Conservation (phyloP, 2,113 vertebrate species). For the Poeciliopsis prolifica region DNA sequence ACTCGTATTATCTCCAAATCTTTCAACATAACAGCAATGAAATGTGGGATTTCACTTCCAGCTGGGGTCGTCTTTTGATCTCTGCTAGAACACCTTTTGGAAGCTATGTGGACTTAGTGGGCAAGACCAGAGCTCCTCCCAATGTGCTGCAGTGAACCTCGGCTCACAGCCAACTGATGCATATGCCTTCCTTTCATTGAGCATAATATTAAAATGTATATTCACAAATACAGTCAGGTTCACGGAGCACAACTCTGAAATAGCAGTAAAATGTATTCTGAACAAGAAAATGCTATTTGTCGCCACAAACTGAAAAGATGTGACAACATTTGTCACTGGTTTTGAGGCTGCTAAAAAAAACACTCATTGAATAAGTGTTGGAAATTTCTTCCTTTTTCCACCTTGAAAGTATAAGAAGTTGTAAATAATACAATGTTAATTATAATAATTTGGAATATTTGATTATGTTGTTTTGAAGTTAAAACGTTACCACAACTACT, state of each 20-base stretch:
- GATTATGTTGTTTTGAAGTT: no score
- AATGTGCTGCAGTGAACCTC: neutral
- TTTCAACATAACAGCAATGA: constrained; percentile 15
- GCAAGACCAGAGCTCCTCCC: constrained; percentile 20
- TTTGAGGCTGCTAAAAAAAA: no score
- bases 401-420: no score
- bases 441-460: no score
- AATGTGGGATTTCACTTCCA: constrained; percentile 23
- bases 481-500: no score
- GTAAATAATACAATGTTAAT: no score
- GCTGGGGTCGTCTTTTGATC: constrained; percentile 53
- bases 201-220: neutral
- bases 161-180: neutral
- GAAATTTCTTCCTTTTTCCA: no score
- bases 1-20: constrained; percentile 6
- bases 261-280: neutral
- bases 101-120: constrained; percentile 36
- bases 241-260: neutral
- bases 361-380: no score
- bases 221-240: neutral
- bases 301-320: no score
- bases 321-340: no score
- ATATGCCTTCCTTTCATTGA: neutral
- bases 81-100: constrained; percentile 34
- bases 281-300: no score